Evolutionary conservation across 2,113 vertebrate genomes (phyloP).

Genomic region (Apodemus sylvaticus): DNA sequence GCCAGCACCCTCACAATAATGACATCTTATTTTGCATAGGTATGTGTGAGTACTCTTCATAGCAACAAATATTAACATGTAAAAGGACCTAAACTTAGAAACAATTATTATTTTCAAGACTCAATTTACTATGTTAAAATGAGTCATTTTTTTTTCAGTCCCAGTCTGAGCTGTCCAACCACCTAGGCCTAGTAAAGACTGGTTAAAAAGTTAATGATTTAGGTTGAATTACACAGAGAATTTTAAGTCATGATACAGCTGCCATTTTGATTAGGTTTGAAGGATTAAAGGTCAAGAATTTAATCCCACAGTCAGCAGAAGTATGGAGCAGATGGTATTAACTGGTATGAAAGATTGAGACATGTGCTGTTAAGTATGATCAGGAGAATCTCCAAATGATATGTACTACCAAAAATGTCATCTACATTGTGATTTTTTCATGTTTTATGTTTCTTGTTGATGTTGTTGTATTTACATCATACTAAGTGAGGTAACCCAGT

Average conservation of each 20-base stretch:
- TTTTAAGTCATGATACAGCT: neutral
- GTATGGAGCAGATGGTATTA: neutral
- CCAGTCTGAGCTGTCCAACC: rapidly evolving
- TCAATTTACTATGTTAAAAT: neutral
- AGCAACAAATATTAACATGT: neutral
- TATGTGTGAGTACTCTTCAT: neutral
- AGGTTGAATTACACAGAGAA: neutral
- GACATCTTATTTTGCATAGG: neutral
- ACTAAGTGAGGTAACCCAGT: no score
- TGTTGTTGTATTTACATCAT: neutral
- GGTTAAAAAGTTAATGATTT: neutral
- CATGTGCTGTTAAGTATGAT: neutral
- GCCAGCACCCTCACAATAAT: neutral
- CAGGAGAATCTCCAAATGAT: neutral
- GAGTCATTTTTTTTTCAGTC: neutral
- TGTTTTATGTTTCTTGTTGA: neutral
- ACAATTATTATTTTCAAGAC: neutral
- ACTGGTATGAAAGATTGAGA: neutral
- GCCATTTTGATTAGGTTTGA: neutral
- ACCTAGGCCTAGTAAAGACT: neutral
- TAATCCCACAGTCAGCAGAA: no score
- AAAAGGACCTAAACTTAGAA: neutral
- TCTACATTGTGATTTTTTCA: neutral
- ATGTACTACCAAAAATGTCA: neutral
- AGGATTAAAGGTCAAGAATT: neutral